Evolutionary conservation across 2,797 vertebrate genomes (phyloP).

Genomic region (Lemur catta): DNA sequence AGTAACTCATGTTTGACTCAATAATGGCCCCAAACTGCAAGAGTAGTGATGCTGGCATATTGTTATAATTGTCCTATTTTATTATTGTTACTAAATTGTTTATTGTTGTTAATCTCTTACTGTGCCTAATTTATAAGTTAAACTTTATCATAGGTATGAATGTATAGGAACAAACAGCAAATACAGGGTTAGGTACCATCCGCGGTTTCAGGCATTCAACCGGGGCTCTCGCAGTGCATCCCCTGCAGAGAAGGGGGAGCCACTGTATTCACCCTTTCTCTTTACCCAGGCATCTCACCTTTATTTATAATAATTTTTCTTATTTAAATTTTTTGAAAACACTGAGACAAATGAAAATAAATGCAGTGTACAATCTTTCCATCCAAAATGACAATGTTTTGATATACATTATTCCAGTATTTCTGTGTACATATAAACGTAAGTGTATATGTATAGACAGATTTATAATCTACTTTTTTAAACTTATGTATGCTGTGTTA

Average conservation of each 20-base stretch:
- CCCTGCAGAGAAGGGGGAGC: neutral
- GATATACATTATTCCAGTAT: neutral
- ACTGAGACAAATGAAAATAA: slow-evolving; percentile 16
- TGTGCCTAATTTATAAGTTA: neutral
- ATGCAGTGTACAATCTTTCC: neutral
- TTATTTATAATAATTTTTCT: neutral
- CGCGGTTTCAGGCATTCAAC: neutral
- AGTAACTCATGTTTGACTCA: neutral
- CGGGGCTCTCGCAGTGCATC: neutral
- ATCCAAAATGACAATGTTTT: neutral
- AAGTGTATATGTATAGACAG: neutral
- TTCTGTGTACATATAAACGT: neutral
- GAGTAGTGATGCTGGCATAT: neutral
- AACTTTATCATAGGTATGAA: neutral
- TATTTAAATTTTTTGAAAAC: neutral
- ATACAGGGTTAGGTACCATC: neutral
- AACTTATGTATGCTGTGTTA: neutral
- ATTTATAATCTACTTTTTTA: neutral
- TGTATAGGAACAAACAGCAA: neutral
- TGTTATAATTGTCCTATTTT: neutral
- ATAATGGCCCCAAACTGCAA: neutral
- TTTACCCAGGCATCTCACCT: neutral
- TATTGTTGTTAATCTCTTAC: neutral
- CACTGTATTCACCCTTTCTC: neutral
- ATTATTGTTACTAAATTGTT: neutral